Percentiles rank a stretch among this genome's conserved stretches.
Conservation (phyloP, 1,140 invertebrate species). For the Saxidomus purpurata region DNA sequence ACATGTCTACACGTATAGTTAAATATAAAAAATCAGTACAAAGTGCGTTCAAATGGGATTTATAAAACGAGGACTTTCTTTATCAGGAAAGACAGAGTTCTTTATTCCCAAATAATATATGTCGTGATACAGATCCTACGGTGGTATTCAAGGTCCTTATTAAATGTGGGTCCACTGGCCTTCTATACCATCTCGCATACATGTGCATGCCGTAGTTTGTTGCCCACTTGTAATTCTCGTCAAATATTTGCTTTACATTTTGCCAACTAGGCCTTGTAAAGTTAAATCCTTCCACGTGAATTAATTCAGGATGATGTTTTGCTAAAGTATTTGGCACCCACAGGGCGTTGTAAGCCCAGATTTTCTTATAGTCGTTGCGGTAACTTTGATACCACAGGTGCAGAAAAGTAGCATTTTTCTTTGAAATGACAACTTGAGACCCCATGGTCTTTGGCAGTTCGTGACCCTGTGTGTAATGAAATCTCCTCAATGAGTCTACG, state of each 20-base stretch:
- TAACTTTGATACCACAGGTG: constrained; percentile 52
- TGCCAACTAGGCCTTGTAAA: constrained; percentile 50
- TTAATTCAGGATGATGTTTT: constrained; percentile 39
- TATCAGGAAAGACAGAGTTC: constrained; percentile 37
- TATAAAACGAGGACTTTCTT: no score
- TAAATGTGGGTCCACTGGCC: neutral
- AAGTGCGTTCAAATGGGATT: no score
- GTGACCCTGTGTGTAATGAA: constrained; percentile 49
- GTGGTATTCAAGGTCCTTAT: constrained; percentile 57
- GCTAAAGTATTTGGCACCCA: constrained; percentile 38
- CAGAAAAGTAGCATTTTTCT: constrained; percentile 41
- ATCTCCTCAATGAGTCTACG: constrained; percentile 16
- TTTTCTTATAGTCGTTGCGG: constrained; percentile 10
- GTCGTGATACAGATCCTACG: constrained; percentile 32
- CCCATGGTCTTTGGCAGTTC: constrained; percentile 23
- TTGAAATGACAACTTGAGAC: constrained; percentile 47
- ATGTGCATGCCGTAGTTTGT: constrained; percentile 64
- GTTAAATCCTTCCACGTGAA: constrained; percentile 60
- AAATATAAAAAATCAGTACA: no score
- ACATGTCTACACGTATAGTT: no score
- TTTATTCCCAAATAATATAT: constrained; percentile 58
- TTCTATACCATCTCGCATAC: constrained; percentile 38
- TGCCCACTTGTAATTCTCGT: constrained; percentile 57
- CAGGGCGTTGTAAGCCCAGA: constrained; percentile 58
- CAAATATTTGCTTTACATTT: constrained; percentile 38